Percentiles rank a stretch among this genome's conserved stretches.
These are phyloP conservation scores for Parotia lawesii DNA, from an alignment of 2,113 vertebrate genomes.

Conservation along the genomic window DNA sequence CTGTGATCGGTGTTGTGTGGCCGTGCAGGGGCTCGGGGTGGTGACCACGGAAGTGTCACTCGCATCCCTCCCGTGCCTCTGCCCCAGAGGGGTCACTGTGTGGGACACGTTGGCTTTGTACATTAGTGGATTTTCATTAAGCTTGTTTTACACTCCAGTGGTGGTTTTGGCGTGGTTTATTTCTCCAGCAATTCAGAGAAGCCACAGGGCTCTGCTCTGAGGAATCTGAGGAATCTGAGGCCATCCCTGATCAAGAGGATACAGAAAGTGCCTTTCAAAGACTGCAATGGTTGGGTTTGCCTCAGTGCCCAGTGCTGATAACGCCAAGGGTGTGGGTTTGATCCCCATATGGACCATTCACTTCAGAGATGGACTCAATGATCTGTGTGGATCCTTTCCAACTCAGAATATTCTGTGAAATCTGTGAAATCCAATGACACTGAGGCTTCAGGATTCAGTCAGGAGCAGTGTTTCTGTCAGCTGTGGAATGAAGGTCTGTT, in stretches of 20 bases:
- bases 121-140: not conserved
- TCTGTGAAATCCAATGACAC: not conserved
- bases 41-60: not conserved
- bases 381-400: not conserved
- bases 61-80: rapidly evolving
- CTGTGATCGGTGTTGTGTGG: not conserved
- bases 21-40: rapidly evolving
- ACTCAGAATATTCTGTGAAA: not conserved
- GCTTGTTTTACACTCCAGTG: not conserved
- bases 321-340: not conserved
- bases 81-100: not conserved
- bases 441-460: not conserved
- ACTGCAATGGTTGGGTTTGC: not conserved
- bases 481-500: not conserved
- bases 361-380: not conserved
- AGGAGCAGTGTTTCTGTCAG: not conserved
- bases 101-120: not conserved
- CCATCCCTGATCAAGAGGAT: not conserved
- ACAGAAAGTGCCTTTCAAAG: not conserved
- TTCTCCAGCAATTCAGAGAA: conserved; percentile 2
- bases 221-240: conserved; percentile 8
- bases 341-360: not conserved
- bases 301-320: not conserved
- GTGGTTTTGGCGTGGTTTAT: not conserved
- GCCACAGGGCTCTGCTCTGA: not conserved